Conservation (phyloP, 2,888 invertebrate genomes). For the Hirtodrosophila trivittata region DNA sequence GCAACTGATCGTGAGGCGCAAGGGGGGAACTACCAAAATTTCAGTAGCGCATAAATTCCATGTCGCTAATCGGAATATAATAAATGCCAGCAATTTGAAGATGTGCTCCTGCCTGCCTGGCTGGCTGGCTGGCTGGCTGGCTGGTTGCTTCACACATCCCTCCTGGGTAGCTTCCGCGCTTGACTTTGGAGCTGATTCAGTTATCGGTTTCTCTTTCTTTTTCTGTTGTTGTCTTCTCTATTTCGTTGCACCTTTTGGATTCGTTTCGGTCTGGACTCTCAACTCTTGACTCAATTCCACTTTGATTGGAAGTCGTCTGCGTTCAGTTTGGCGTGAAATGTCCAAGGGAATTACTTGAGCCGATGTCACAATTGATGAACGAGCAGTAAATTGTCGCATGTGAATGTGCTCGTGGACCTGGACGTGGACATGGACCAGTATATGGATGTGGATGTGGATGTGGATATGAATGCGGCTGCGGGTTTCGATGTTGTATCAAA, state of each 20-base stretch:
- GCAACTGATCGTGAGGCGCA: slow-evolving; percentile 16
- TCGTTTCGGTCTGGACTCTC: neutral
- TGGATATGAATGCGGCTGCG: too few species aligned
- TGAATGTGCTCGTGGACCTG: slow-evolving; percentile 25
- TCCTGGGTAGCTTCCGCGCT: slow-evolving; percentile 47
- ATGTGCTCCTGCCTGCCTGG: slow-evolving; percentile 1
- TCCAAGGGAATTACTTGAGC: slow-evolving; percentile 73
- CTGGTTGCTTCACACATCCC: neutral
- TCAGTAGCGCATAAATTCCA: slow-evolving; percentile 76
- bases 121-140: too few species aligned
- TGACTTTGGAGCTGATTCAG: slow-evolving; percentile 28
- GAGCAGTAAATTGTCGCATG: slow-evolving; percentile 69
- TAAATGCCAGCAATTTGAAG: slow-evolving; percentile 60
- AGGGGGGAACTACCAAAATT: slow-evolving; percentile 34
- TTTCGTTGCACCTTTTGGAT: slow-evolving; percentile 37
- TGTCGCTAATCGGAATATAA: slow-evolving; percentile 73
- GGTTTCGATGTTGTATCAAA: slow-evolving; percentile 44
- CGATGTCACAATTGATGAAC: slow-evolving; percentile 76
- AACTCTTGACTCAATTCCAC: slow-evolving; percentile 31
- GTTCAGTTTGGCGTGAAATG: slow-evolving; percentile 76
- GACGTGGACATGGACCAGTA: too few species aligned
- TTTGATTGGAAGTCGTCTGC: slow-evolving; percentile 78
- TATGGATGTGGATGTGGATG: too few species aligned
- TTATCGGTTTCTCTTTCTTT: slow-evolving; percentile 47
- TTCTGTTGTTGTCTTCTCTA: slow-evolving; percentile 32